phyloP scores from a whole-genome alignment of 2,888 invertebrate genomes.

The Metallyticus violacea region DNA sequence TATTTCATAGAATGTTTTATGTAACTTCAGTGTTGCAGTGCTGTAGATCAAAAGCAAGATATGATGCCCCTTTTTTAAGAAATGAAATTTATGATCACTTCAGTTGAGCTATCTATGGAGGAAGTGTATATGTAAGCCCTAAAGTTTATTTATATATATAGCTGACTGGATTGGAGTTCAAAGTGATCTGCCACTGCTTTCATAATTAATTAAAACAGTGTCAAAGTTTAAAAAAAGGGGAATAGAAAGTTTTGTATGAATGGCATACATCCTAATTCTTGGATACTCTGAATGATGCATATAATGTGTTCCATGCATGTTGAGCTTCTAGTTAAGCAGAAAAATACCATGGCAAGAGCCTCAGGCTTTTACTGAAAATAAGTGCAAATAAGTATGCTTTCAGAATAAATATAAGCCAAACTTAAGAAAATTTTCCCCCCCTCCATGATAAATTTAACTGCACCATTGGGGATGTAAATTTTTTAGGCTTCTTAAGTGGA shows the following conservation, averaged over 20 bases:
- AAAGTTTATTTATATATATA: background rate
- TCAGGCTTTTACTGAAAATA: background rate
- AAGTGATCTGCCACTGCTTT: background rate
- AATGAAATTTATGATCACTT: slow-evolving; percentile 1
- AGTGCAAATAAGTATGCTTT: background rate
- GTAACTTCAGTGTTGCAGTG: slow-evolving; percentile 6
- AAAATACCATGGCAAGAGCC: background rate
- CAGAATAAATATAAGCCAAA: background rate
- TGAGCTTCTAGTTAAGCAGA: background rate
- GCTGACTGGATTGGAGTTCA: background rate
- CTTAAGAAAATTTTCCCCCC: background rate
- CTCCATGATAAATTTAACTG: background rate
- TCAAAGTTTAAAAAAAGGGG: background rate
- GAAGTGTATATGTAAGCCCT: slow-evolving; percentile 9
- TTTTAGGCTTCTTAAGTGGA: background rate
- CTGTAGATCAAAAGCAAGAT: background rate
- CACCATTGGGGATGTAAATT: background rate
- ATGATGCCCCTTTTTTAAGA: background rate
- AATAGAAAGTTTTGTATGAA: background rate
- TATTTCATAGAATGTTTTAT: slow-evolving; percentile 6
- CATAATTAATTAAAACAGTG: background rate
- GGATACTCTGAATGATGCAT: background rate
- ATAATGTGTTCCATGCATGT: background rate
- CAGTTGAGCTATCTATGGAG: slow-evolving; percentile 6
- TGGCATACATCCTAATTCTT: background rate